Conservation (phyloP, 2,797 vertebrate species). For the Argentina silus region DNA sequence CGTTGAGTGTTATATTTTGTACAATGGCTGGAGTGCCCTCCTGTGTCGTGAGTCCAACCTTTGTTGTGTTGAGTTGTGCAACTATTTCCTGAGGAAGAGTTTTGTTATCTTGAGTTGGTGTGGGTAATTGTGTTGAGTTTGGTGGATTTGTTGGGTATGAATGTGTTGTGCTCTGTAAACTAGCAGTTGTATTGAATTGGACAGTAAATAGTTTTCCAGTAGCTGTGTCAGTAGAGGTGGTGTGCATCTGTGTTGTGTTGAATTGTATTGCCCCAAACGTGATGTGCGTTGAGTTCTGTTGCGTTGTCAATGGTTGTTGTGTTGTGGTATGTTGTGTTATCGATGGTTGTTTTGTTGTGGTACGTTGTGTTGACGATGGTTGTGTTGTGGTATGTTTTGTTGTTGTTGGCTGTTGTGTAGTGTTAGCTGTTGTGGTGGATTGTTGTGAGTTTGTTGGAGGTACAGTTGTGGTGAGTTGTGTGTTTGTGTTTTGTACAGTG, state of each 20-base stretch:
- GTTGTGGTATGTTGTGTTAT: not conserved
- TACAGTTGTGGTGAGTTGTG: not conserved
- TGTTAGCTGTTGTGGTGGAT: not conserved
- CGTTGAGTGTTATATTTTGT: no score
- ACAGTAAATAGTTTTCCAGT: no score
- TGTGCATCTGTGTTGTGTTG: not conserved
- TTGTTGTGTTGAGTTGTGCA: not conserved
- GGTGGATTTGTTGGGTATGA: not conserved
- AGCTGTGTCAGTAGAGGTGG: not conserved
- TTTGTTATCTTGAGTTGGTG: not conserved
- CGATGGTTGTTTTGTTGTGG: not conserved
- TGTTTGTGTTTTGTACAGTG: not conserved
- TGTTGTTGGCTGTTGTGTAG: not conserved
- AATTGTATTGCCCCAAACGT: not conserved
- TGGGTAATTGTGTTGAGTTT: not conserved
- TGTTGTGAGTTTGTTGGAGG: not conserved
- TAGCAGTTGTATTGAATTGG: slow-evolving; percentile 18
- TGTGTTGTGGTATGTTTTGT: not conserved
- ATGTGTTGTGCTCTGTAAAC: not conserved
- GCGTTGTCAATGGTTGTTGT: slow-evolving; percentile 3
- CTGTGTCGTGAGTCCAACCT: not conserved
- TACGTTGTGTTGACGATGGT: no score
- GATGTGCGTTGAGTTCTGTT: slow-evolving; percentile 11
- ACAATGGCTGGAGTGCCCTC: no score
- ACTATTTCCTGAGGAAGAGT: not conserved